A percentile compares a stretch with the other conserved stretches of the same genome.
Conservation (phyloP, 2,888 invertebrate species). For the Apocheima hispidaria region DNA sequence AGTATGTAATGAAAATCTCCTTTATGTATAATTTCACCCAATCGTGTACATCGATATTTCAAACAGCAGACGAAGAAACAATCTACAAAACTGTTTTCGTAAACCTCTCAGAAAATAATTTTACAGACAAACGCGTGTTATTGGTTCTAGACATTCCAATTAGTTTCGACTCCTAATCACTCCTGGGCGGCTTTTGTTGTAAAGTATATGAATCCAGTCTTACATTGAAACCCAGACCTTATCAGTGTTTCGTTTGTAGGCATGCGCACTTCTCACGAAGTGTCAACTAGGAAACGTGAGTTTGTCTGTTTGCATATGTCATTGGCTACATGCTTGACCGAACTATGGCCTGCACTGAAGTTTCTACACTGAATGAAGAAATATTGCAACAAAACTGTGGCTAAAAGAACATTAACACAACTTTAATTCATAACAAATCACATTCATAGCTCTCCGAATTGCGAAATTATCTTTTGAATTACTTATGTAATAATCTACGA, state of each 20-base stretch:
- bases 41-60: too few relatives aligned
- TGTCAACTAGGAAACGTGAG: constrained; percentile 27
- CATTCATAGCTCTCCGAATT: too few relatives aligned
- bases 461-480: too few relatives aligned
- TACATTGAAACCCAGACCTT: background rate
- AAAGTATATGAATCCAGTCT: background rate
- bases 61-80: too few relatives aligned
- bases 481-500: too few relatives aligned
- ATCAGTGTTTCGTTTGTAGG: constrained; percentile 8
- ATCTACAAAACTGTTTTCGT: too few relatives aligned
- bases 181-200: background rate
- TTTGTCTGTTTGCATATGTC: constrained; percentile 20
- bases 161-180: background rate
- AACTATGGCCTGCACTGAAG: constrained; percentile 10
- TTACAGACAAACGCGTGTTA: constrained; percentile 3
- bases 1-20: too few relatives aligned
- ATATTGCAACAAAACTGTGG: background rate
- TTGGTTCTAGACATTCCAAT: constrained; percentile 1
- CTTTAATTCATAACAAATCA: background rate
- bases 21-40: too few relatives aligned
- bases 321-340: constrained; percentile 29
- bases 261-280: constrained; percentile 11
- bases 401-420: background rate
- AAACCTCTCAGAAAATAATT: constrained; percentile 11
- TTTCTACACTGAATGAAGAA: constrained; percentile 9